These are phyloP conservation scores for Amiota minor DNA, from an alignment of 2,888 invertebrate species.

Conservation along the genomic window DNA sequence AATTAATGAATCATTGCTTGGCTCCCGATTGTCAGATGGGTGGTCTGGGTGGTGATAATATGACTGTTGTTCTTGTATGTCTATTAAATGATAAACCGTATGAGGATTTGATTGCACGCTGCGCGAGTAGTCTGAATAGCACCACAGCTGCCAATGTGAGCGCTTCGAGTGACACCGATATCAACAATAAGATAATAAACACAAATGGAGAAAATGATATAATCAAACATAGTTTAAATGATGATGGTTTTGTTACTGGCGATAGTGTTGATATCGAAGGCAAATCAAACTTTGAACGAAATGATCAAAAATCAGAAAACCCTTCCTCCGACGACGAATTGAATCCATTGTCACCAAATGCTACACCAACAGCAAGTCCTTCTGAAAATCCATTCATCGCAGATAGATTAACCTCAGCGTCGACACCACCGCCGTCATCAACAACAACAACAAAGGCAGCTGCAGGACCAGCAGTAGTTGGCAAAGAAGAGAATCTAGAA, in stretches of 20 bases:
- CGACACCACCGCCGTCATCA: neutral
- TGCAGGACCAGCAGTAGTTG: neutral
- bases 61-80: slow-evolving; percentile 95
- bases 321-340: too few relatives aligned
- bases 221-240: neutral
- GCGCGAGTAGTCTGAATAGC: slow-evolving; percentile 50
- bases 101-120: slow-evolving; percentile 69
- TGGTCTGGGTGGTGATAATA: slow-evolving; percentile 98
- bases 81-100: slow-evolving; percentile 75
- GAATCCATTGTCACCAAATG: too few relatives aligned
- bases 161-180: neutral
- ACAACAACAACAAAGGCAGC: slow-evolving; percentile 1
- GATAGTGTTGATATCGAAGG: slow-evolving; percentile 4
- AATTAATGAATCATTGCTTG: slow-evolving; percentile 93
- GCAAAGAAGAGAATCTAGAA: neutral
- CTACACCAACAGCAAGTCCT: too few relatives aligned
- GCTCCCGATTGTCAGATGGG: slow-evolving; percentile 98
- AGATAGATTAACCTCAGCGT: neutral
- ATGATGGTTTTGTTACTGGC: neutral
- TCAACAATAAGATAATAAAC: neutral
- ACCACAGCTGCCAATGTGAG: slow-evolving; percentile 1
- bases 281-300: neutral
- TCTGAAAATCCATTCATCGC: neutral
- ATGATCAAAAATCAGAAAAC: too few relatives aligned
- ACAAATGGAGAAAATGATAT: slow-evolving; percentile 18